Evolutionary conservation across 2,113 vertebrate species (phyloP).

Genomic region (Heteronetta atricapilla): DNA sequence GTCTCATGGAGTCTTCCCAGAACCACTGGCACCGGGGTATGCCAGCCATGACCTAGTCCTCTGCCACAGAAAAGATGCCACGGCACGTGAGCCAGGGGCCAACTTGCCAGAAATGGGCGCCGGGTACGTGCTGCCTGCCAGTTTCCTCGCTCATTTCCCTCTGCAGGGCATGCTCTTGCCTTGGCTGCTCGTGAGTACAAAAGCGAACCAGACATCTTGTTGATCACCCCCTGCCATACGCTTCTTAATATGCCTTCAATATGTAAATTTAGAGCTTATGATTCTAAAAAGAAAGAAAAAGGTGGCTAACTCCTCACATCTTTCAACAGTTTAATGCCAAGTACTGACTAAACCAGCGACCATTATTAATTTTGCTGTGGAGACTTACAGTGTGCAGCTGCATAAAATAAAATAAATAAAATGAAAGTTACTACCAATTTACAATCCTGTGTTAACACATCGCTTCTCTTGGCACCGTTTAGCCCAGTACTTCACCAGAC

Average conservation of each 20-base stretch:
- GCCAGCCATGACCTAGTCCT: too few relatives aligned
- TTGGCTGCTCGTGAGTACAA: neutral
- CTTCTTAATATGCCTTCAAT: neutral
- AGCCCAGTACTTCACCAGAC: neutral
- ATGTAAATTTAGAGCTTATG: neutral
- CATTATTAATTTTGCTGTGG: neutral
- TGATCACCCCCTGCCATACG: neutral
- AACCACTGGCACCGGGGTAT: neutral
- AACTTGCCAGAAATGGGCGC: too few relatives aligned
- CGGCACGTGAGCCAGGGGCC: neutral
- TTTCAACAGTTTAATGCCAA: neutral
- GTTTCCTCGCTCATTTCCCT: too few relatives aligned
- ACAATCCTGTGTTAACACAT: neutral
- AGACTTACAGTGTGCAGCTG: neutral
- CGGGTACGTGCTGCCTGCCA: neutral
- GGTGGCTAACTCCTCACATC: neutral
- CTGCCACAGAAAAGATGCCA: neutral
- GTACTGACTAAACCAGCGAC: neutral
- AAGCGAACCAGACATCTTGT: neutral
- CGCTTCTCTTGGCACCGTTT: too few relatives aligned
- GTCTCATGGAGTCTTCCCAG: neutral
- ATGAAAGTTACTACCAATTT: neutral
- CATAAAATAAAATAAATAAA: neutral
- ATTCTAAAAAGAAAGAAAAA: neutral
- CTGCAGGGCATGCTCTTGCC: neutral